Evolutionary conservation across 2,797 vertebrate species (phyloP).

Genomic region (Enteromius unitaeniatus): DNA sequence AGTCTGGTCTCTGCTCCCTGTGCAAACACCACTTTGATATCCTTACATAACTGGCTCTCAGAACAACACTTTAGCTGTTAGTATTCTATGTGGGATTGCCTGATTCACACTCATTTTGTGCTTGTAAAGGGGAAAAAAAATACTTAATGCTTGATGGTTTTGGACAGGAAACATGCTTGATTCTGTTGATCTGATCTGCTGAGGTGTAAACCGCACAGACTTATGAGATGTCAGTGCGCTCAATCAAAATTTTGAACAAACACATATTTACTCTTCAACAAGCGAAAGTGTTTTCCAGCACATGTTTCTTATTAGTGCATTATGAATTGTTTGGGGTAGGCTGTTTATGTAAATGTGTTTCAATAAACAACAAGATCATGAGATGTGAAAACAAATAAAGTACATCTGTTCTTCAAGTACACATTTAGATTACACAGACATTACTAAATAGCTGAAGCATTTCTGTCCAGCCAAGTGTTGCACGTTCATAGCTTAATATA

Average conservation of each 20-base stretch:
- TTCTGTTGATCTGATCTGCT: not conserved
- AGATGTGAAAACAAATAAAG: not conserved
- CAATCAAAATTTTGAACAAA: not conserved
- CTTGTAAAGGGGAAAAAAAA: not conserved
- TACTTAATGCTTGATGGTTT: not conserved
- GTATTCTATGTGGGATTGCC: conserved; percentile 14
- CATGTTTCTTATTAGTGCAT: not conserved
- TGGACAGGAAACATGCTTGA: not conserved
- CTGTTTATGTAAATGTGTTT: conserved; percentile 1
- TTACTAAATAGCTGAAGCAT: not conserved
- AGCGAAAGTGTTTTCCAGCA: not conserved
- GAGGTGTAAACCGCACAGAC: not conserved
- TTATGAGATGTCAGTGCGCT: not conserved
- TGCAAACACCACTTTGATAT: conserved; percentile 7
- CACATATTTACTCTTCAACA: not conserved
- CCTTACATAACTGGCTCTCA: conserved; percentile 5
- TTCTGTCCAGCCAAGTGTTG: not conserved
- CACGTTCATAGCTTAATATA: not conserved
- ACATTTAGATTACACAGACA: not conserved
- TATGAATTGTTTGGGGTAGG: not conserved
- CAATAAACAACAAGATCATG: not conserved
- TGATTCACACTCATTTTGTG: conserved; percentile 7
- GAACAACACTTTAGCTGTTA: conserved; percentile 15
- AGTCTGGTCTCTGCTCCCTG: not conserved
- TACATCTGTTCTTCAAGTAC: not conserved